Conservation (phyloP, 2,888 invertebrate genomes). For the Lithosia quadra region DNA sequence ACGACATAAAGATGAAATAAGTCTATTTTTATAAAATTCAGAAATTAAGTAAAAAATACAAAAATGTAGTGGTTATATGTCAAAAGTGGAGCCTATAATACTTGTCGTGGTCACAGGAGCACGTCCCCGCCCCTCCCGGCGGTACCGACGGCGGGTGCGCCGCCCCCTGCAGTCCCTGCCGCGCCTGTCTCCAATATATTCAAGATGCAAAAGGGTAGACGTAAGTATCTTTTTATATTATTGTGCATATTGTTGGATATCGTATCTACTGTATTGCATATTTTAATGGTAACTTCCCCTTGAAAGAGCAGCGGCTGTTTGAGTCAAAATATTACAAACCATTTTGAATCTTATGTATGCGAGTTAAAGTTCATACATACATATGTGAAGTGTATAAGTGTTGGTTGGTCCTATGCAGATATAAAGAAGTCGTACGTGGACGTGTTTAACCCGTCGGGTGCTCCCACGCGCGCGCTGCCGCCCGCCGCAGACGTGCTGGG, state of each 20-base stretch:
- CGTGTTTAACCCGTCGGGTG: conserved; percentile 93
- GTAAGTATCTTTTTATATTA: conserved; percentile 79
- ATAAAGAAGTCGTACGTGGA: conserved; percentile 96
- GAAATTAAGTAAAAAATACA: too few species aligned
- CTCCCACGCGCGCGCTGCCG: conserved; percentile 68
- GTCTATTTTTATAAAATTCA: too few species aligned
- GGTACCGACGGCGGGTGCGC: conserved; percentile 42
- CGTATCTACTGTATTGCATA: too few species aligned
- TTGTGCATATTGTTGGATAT: background rate
- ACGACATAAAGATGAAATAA: too few species aligned
- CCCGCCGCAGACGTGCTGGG: conserved; percentile 70
- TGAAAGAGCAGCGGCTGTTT: too few species aligned
- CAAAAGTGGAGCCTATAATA: too few species aligned
- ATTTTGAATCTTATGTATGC: too few species aligned
- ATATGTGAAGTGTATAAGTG: background rate
- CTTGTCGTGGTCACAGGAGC: conserved; percentile 33
- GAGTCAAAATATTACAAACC: too few species aligned
- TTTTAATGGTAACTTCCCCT: too few species aligned
- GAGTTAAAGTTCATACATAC: background rate
- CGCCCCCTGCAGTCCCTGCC: conserved; percentile 36
- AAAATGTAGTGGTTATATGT: background rate
- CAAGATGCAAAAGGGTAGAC: conserved; percentile 92
- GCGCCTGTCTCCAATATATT: conserved; percentile 89
- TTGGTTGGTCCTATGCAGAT: conserved; percentile 78
- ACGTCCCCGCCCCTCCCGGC: conserved; percentile 50